These are phyloP conservation scores for Bombylius discolor DNA, from an alignment of 2,888 invertebrate species.

Conservation along the genomic window DNA sequence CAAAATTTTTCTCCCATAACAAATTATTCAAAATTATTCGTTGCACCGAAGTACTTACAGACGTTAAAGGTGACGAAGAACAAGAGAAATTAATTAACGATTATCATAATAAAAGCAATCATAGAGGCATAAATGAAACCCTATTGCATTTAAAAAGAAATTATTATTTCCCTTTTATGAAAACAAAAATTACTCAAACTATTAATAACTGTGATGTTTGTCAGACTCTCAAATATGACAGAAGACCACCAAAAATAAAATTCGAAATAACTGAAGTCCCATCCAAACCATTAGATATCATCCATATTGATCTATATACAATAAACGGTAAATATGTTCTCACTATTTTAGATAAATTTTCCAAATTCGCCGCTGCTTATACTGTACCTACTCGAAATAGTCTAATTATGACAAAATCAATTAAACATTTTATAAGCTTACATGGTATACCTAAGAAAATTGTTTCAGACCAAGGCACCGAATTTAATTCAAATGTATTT, in stretches of 20 bases:
- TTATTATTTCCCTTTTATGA: slow-evolving; percentile 10
- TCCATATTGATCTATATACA: slow-evolving; percentile 12
- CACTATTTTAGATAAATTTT: slow-evolving; percentile 10
- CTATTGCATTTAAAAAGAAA: slow-evolving; percentile 4
- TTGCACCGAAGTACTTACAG: slow-evolving; percentile 2
- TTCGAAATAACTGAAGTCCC: slow-evolving; percentile 14
- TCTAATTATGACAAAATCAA: slow-evolving; percentile 2
- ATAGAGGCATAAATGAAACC: slow-evolving; percentile 10
- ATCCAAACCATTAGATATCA: slow-evolving; percentile 10
- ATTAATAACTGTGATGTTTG: slow-evolving; percentile 6
- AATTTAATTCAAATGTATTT: slow-evolving; percentile 12
- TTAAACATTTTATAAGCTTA: slow-evolving; percentile 4
- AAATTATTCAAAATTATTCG: slow-evolving; percentile 5
- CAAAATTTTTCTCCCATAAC: slow-evolving; percentile 8
- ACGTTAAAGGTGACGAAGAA: not conserved
- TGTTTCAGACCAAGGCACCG: slow-evolving; percentile 7
- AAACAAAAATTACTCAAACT: slow-evolving; percentile 7
- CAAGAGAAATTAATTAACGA: slow-evolving; percentile 3
- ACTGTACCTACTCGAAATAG: slow-evolving; percentile 6
- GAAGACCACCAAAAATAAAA: slow-evolving; percentile 12
- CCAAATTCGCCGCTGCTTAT: slow-evolving; percentile 7
- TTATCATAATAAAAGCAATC: slow-evolving; percentile 4
- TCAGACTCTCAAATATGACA: slow-evolving; percentile 11
- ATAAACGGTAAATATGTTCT: slow-evolving; percentile 8
- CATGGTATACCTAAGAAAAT: slow-evolving; percentile 7